phyloP scores from a whole-genome alignment of 1,140 invertebrate genomes.

The Drosophila malerkotliana region DNA sequence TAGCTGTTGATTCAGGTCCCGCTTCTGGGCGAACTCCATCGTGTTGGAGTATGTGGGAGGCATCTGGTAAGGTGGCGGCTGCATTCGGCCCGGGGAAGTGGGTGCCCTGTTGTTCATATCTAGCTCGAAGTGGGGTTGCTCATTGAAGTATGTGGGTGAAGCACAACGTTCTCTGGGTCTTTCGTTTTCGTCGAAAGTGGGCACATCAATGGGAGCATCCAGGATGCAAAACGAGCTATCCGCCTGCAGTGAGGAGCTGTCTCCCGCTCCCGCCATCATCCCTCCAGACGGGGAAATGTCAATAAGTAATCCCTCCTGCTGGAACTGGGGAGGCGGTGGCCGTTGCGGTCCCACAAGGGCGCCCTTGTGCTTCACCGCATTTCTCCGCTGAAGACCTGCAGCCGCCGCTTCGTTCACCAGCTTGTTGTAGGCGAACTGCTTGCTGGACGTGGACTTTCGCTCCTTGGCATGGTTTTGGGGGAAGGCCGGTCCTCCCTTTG shows the following conservation, averaged over 20 bases:
- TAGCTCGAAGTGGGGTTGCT: slow-evolving; percentile 61
- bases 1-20: slow-evolving; percentile 45
- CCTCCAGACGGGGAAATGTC: slow-evolving; percentile 85
- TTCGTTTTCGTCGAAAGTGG: slow-evolving; percentile 70
- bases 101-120: slow-evolving; percentile 11
- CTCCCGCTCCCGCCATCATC: slow-evolving; percentile 79
- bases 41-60: slow-evolving; percentile 85
- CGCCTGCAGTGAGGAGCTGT: slow-evolving; percentile 65
- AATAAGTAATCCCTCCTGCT: slow-evolving; percentile 86
- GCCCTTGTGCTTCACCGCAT: slow-evolving; percentile 51
- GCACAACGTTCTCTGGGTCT: slow-evolving; percentile 18
- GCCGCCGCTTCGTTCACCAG: slow-evolving; percentile 87
- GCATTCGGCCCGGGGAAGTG: slow-evolving; percentile 54
- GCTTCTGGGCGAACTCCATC: slow-evolving; percentile 74
- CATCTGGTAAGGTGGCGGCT: slow-evolving; percentile 85
- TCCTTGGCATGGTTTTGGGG: slow-evolving; percentile 80
- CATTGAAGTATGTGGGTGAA: slow-evolving; percentile 66
- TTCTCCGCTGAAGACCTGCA: slow-evolving; percentile 61
- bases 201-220: slow-evolving; percentile 91
- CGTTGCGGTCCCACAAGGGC: slow-evolving; percentile 83
- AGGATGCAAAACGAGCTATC: slow-evolving; percentile 86
- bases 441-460: slow-evolving; percentile 85
- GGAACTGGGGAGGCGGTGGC: slow-evolving; percentile 84
- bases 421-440: slow-evolving; percentile 91
- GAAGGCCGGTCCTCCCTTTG: slow-evolving; percentile 84